Conservation (phyloP, 2,797 vertebrate species). For the Strix occidentalis region DNA sequence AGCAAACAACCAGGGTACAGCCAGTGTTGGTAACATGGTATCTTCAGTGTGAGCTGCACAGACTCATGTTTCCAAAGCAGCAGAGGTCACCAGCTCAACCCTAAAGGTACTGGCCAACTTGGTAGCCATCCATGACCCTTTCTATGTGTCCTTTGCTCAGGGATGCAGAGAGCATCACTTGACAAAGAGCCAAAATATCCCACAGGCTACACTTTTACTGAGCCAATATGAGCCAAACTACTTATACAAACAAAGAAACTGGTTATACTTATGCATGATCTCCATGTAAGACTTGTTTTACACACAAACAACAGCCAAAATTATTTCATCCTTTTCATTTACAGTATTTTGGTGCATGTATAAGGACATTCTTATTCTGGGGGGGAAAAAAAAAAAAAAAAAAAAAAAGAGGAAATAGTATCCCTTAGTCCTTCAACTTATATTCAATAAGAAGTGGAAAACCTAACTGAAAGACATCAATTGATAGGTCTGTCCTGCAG, state of each 20-base stretch:
- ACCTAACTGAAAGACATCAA: neutral
- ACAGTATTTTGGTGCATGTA: neutral
- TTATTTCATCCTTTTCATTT: neutral
- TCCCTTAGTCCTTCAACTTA: neutral
- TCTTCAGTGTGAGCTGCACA: neutral
- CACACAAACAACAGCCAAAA: neutral
- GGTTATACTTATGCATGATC: neutral
- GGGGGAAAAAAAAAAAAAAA: neutral
- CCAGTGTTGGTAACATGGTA: fast-evolving
- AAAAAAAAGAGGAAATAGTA: neutral
- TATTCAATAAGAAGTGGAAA: neutral
- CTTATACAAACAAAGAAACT: neutral
- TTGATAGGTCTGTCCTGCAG: neutral
- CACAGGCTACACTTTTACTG: neutral
- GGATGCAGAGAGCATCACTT: neutral
- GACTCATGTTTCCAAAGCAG: neutral
- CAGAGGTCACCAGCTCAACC: neutral
- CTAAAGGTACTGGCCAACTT: neutral
- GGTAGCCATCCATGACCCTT: neutral
- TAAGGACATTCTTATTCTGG: neutral
- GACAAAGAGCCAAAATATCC: neutral
- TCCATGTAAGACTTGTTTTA: neutral
- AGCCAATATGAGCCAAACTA: neutral
- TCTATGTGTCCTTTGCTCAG: neutral
- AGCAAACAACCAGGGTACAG: neutral